Conservation (phyloP, 2,797 vertebrate genomes). For the Periparus ater region DNA sequence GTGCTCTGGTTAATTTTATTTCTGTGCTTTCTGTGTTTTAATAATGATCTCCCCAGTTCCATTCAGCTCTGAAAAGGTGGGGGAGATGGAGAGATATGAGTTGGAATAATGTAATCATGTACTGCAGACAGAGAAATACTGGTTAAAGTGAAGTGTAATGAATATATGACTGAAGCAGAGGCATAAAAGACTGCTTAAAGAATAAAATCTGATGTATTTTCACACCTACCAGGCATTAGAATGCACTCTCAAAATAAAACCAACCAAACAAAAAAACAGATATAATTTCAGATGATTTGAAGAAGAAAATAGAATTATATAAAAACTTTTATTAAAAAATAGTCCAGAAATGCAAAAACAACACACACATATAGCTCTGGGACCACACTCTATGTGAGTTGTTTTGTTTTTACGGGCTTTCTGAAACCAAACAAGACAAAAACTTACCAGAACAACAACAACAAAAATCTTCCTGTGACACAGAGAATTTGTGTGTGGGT, state of each 20-base stretch:
- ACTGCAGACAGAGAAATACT: not conserved
- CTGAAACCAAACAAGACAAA: not conserved
- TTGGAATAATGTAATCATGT: not conserved
- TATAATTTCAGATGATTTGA: not conserved
- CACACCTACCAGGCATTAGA: not conserved
- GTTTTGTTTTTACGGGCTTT: not conserved
- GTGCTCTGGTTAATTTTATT: constrained; percentile 22
- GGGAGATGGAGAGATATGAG: not conserved
- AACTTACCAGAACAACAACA: not conserved
- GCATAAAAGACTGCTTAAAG: not conserved
- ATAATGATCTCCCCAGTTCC: constrained; percentile 1
- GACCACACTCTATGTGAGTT: accelerated
- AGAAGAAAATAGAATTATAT: not conserved
- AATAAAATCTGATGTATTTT: not conserved
- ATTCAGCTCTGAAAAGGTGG: constrained; percentile 1
- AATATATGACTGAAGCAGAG: not conserved
- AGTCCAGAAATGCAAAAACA: not conserved
- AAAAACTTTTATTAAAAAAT: not conserved
- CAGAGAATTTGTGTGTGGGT: not conserved
- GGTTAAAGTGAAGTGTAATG: not conserved
- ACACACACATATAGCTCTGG: not conserved
- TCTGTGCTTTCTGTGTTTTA: constrained; percentile 12
- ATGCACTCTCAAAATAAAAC: not conserved
- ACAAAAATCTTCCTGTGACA: accelerated
- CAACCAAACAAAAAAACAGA: not conserved